These are phyloP conservation scores for Lasius platythorax DNA, from an alignment of 2,888 invertebrate species.

Conservation along the genomic window DNA sequence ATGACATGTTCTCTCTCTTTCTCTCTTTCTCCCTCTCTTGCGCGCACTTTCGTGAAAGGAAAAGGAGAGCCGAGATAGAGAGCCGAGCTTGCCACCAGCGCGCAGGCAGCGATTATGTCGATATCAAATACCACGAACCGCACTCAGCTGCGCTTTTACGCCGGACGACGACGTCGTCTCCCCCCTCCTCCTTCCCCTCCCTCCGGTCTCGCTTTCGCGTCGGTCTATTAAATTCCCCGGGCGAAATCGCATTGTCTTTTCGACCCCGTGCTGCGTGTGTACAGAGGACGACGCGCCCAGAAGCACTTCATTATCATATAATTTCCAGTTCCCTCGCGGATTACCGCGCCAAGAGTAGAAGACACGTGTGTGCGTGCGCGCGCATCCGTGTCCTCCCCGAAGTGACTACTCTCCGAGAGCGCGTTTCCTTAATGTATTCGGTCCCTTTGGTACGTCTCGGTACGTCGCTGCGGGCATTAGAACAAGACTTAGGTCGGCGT, in stretches of 20 bases:
- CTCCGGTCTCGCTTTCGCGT: constrained; percentile 41
- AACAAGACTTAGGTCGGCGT: constrained; percentile 70
- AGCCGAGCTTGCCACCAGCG: constrained; percentile 64
- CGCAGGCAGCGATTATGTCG: constrained; percentile 82
- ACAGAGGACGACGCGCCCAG: constrained; percentile 63
- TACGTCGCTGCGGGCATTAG: constrained; percentile 73
- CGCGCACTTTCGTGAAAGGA: constrained; percentile 75
- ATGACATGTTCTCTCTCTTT: constrained; percentile 27
- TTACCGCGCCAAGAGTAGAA: constrained; percentile 58
- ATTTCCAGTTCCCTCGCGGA: constrained; percentile 74
- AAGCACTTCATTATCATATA: constrained; percentile 77
- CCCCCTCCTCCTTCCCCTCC: not conserved
- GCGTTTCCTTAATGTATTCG: constrained; percentile 72
- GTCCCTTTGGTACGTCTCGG: constrained; percentile 61
- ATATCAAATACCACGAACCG: constrained; percentile 86
- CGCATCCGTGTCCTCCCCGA: constrained; percentile 8
- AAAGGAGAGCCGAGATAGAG: constrained; percentile 74
- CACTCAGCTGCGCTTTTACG: constrained; percentile 79
- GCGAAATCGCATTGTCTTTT: constrained; percentile 81
- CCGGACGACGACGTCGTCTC: constrained; percentile 40
- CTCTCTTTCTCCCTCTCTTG: constrained; percentile 17
- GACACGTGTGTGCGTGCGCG: constrained; percentile 52
- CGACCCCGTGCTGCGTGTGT: constrained; percentile 59
- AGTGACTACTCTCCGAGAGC: constrained; percentile 61
- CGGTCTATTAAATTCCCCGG: constrained; percentile 72